phyloP scores from a whole-genome alignment of 2,113 vertebrate species.

The Calonectris borealis region DNA sequence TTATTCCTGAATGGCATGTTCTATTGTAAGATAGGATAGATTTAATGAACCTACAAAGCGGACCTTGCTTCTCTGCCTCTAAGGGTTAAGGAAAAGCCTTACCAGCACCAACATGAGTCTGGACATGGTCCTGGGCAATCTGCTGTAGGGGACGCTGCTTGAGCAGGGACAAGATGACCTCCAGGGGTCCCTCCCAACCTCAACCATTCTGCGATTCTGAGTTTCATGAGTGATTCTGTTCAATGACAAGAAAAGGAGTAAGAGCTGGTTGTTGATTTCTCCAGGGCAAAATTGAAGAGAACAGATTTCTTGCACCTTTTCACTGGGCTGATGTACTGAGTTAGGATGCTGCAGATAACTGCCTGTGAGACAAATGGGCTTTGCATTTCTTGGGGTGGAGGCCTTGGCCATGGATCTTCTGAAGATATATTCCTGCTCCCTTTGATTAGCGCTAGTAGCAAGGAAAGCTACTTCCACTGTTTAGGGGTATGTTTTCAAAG shows the following conservation, averaged over 20 bases:
- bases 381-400: not conserved
- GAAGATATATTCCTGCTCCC: not conserved
- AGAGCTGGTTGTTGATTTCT: not conserved
- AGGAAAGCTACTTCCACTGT: not conserved
- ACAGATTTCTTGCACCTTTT: fast-evolving
- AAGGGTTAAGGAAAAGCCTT: not conserved
- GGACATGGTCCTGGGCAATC: not conserved
- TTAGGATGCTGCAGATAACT: not conserved
- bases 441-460: not conserved
- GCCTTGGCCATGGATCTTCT: not conserved
- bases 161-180: not conserved
- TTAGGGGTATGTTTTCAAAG: conserved; percentile 2
- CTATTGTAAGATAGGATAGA: not conserved
- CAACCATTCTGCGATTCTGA: not conserved
- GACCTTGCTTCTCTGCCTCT: not conserved
- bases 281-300: not conserved
- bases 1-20: not conserved
- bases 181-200: not conserved
- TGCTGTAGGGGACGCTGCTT: not conserved
- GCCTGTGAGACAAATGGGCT: not conserved
- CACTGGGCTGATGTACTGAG: not conserved
- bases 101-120: not conserved
- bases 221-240: not conserved
- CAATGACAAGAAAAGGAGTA: not conserved
- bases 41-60: not conserved